These are phyloP conservation scores for Tangara arthus DNA, from an alignment of 2,797 vertebrate species.

Conservation along the genomic window DNA sequence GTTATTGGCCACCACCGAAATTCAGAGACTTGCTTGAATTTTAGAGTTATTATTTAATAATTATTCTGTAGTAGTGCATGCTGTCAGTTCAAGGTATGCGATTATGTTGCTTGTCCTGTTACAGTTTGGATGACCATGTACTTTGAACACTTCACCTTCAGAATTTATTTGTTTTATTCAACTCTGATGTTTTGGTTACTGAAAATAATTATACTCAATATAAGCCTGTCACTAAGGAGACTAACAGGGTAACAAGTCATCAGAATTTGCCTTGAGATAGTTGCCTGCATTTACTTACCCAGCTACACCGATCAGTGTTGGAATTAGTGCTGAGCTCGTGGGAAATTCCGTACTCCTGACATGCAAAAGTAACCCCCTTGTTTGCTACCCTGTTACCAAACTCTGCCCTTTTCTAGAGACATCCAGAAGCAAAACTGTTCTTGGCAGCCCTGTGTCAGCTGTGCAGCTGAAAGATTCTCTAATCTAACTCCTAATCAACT, in stretches of 20 bases:
- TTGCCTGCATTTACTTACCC: background rate
- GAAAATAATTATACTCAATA: background rate
- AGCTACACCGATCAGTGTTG: background rate
- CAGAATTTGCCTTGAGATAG: background rate
- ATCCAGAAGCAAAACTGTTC: background rate
- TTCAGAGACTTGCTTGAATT: background rate
- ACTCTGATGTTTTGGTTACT: background rate
- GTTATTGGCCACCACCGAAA: background rate
- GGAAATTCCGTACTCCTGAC: background rate
- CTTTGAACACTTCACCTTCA: background rate
- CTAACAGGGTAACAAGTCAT: background rate
- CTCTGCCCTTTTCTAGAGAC: background rate
- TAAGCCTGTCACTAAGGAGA: background rate
- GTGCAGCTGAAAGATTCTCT: background rate
- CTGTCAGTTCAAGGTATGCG: background rate
- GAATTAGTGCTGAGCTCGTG: background rate
- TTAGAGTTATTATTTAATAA: background rate
- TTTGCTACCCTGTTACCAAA: background rate
- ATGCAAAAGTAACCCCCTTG: background rate
- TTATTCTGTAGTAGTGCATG: background rate
- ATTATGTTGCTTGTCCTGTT: background rate
- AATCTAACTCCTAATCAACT: background rate
- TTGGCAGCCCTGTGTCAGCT: background rate
- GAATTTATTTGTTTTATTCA: background rate
- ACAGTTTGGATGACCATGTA: background rate